Percentiles rank a stretch among this genome's conserved stretches.
Conservation (phyloP, 2,113 vertebrate species). For the Monarcha castaneiventris region DNA sequence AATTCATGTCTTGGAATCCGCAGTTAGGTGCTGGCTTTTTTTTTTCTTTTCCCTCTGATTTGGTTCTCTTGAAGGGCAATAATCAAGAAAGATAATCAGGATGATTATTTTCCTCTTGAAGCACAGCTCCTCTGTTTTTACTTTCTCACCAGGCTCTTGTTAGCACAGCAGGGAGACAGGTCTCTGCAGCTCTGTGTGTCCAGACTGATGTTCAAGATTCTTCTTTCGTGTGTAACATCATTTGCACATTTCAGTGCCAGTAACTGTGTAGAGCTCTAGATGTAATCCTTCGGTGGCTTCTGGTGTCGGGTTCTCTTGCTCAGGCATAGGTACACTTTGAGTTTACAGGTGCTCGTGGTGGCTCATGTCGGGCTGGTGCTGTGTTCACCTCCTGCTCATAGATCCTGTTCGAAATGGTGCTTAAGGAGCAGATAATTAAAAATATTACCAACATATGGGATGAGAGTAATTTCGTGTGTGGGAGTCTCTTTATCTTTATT, state of each 20-base stretch:
- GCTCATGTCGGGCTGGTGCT: neutral
- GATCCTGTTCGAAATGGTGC: neutral
- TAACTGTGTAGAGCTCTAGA: neutral
- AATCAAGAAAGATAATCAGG: neutral
- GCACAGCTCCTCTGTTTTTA: neutral
- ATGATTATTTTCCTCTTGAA: neutral
- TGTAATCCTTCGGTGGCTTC: neutral
- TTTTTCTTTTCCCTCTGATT: fast-evolving
- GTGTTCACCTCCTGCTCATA: neutral
- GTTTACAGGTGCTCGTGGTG: neutral
- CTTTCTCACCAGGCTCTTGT: neutral
- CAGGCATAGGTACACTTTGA: neutral
- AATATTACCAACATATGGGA: neutral
- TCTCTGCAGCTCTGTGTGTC: neutral
- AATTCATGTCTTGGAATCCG: neutral
- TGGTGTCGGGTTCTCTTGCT: neutral
- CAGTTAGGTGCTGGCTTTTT: neutral
- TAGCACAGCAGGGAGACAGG: neutral
- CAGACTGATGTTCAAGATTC: neutral
- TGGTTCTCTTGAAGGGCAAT: neutral
- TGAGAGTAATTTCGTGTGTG: neutral
- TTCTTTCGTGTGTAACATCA: neutral
- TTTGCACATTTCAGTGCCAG: neutral
- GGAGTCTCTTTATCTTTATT: neutral
- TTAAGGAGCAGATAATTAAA: neutral